Base-by-base conservation (phyloP, 2,888 invertebrate species). In the Erebia aethiops region DNA sequence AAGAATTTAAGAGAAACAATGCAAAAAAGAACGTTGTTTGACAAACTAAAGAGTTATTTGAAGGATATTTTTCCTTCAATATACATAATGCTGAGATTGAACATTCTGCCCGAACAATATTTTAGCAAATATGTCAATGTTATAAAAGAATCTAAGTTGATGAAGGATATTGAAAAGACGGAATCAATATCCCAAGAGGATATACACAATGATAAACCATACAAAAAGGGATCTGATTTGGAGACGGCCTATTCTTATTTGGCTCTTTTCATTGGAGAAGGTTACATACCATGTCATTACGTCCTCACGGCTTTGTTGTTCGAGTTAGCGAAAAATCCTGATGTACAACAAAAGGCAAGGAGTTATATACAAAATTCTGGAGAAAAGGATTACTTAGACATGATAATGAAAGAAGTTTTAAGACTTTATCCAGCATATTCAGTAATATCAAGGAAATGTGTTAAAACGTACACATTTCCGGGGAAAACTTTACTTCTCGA, bases 11-110 rank as follows among this genome's bases (percentile, higher is more conserved):
- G 91, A 76, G 82, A 82, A 63, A 75, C 78, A 54, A 75, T 89
- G 74, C 86, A 87, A 78, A 84, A 81, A 56, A 83, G 85, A 18
- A 82, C 87, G 62, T 74, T 87, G 67, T 74, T 81, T 58, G 86
- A 85, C 52, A 88, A 81, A 82, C 76, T 90, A 62, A 91, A 88
- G 76, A 90, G 87, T 77, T 93, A 92, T 79, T 78, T 92, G 75
- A 92, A 88, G 74, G 84, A 87, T 71, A 83, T 93, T 73, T 92
- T 92, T 69, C 93, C 93, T 0, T 92, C 92, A 1, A 73, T 93
- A 67, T 93, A 88, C 74, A 79, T 84, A 68, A 75, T 84, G 63
- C 84, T 92, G 58, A 87, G 89, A 58, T 74, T 90, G 58, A 80
- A 80, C 26, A 85, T 87, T 21, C 71, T 88, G 68, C 78, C 86